phyloP scores from a whole-genome alignment of 2,888 invertebrate genomes.

The Autographa gamma region DNA sequence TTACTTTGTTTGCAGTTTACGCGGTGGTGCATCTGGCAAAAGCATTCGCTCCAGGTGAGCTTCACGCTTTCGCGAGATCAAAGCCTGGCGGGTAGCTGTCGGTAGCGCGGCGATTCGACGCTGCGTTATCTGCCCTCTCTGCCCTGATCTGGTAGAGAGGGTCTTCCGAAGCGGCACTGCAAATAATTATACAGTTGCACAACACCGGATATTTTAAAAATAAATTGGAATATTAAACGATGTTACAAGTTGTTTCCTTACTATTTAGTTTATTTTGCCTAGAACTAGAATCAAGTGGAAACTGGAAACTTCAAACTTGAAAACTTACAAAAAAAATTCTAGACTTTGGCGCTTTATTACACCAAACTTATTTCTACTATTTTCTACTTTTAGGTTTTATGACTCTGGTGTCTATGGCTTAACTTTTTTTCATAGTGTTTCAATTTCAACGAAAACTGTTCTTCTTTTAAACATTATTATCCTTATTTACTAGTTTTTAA shows the following conservation, averaged over 20 bases:
- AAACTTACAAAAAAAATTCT: too few relatives aligned
- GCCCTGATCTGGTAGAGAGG: neutral
- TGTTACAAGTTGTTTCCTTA: conserved; percentile 6
- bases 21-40: conserved; percentile 24
- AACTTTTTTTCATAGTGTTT: too few relatives aligned
- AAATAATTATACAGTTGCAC: conserved; percentile 1
- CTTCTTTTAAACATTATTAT: too few relatives aligned
- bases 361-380: too few relatives aligned
- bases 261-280: too few relatives aligned
- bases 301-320: too few relatives aligned
- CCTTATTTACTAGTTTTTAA: too few relatives aligned
- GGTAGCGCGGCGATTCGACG: conserved; percentile 12
- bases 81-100: neutral
- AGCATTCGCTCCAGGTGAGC: conserved; percentile 18
- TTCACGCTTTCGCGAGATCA: conserved; percentile 12
- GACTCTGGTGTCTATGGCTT: too few relatives aligned
- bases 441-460: too few relatives aligned
- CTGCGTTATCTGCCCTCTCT: conserved; percentile 12
- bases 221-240: conserved; percentile 1
- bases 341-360: too few relatives aligned
- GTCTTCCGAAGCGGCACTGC: conserved; percentile 3
- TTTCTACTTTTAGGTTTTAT: too few relatives aligned
- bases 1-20: conserved; percentile 24
- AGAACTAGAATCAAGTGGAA: too few relatives aligned
- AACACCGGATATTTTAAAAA: neutral